These are phyloP conservation scores for Drosophila colorata DNA, from an alignment of 2,888 invertebrate species.

Conservation along the genomic window DNA sequence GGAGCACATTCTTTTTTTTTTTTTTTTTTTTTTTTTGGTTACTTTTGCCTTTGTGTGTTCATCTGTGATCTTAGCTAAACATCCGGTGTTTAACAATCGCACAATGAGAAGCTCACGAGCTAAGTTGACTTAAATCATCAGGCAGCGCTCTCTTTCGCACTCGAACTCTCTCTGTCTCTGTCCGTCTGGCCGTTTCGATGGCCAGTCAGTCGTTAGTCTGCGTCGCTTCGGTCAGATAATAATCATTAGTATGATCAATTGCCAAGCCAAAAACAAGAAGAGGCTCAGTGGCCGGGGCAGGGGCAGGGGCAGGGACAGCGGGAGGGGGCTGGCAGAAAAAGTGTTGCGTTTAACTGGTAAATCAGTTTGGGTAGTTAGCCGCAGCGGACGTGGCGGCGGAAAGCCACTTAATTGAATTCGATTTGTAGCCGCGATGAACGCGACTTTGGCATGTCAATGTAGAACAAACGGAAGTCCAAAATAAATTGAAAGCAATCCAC, in stretches of 20 bases:
- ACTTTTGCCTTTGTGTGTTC: conserved; percentile 27
- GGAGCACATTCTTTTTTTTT: neutral
- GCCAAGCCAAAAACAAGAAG: conserved; percentile 35
- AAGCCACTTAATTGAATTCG: conserved; percentile 79
- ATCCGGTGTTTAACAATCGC: conserved; percentile 75
- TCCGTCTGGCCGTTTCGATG: neutral
- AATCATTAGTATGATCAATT: conserved; percentile 78
- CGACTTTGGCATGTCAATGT: conserved; percentile 68
- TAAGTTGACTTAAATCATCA: conserved; percentile 77
- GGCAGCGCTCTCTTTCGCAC: conserved; percentile 9
- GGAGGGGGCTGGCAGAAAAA: conserved; percentile 51
- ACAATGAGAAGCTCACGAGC: conserved; percentile 61
- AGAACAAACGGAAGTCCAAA: conserved; percentile 76
- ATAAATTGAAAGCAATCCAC: conserved; percentile 77
- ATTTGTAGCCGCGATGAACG: conserved; percentile 56
- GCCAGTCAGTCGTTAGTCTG: conserved; percentile 42
- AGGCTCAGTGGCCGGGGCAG: neutral
- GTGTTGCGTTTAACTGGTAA: conserved; percentile 79
- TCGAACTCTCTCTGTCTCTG: neutral
- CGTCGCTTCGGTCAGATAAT: conserved; percentile 62
- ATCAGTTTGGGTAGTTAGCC: conserved; percentile 61
- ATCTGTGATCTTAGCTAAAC: conserved; percentile 62
- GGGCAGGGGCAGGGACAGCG: neutral
- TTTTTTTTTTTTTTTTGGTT: conserved; percentile 13
- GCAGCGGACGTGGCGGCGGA: conserved; percentile 74